These are phyloP conservation scores for Drosophila lowei DNA, from an alignment of 1,140 invertebrate species.

Conservation along the genomic window DNA sequence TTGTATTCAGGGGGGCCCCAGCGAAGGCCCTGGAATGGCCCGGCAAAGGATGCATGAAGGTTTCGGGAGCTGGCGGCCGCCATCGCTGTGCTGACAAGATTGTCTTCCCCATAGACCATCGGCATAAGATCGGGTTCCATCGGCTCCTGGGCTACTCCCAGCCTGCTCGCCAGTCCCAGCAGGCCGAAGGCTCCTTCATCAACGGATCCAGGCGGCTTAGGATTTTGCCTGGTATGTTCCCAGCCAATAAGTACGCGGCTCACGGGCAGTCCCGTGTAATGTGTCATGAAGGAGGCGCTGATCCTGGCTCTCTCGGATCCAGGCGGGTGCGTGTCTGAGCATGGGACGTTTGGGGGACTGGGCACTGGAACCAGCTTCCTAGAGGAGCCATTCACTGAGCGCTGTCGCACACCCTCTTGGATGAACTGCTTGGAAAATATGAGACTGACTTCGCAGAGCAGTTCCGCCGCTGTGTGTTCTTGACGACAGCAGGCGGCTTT, in stretches of 20 bases:
- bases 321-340: constrained; percentile 16
- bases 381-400: constrained; percentile 5
- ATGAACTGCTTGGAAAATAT: constrained; percentile 60
- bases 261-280: constrained; percentile 37
- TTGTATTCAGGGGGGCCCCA: constrained; percentile 24
- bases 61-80: constrained; percentile 8
- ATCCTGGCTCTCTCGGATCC: constrained; percentile 35
- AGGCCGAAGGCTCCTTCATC: constrained; percentile 45
- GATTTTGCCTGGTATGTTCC: background rate
- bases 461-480: no score
- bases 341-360: background rate
- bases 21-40: constrained; percentile 23
- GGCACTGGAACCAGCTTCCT: background rate
- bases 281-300: constrained; percentile 46
- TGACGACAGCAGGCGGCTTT: no score
- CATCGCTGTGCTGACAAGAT: constrained; percentile 9
- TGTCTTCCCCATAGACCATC: constrained; percentile 33
- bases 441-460: constrained; percentile 6
- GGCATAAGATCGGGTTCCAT: constrained; percentile 19
- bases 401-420: constrained; percentile 31
- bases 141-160: constrained; percentile 17
- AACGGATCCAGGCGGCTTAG: background rate
- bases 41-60: constrained; percentile 35
- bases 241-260: constrained; percentile 49
- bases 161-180: constrained; percentile 36